phyloP scores from a whole-genome alignment of 37 sponge, comb jelly and placozoan species.

The Corticium candelabrum region DNA sequence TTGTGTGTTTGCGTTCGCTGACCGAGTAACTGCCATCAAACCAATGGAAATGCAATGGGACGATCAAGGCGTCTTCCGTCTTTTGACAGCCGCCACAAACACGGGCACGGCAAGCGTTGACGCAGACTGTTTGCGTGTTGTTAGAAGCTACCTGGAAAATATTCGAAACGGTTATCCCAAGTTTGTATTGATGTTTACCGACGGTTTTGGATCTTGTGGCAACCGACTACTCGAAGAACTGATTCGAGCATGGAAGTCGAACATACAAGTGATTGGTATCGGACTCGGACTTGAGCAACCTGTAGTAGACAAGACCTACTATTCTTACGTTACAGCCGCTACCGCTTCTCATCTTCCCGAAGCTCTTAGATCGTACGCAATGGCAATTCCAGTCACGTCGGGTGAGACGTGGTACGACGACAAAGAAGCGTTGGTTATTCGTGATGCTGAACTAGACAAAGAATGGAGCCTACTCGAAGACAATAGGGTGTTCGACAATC shows the following conservation, averaged over 20 bases:
- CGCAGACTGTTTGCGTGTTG: background rate
- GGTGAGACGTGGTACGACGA: background rate
- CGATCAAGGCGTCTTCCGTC: background rate
- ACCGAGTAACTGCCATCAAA: background rate
- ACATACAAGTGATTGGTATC: background rate
- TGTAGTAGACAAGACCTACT: background rate
- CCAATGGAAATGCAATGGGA: background rate
- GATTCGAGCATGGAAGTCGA: background rate
- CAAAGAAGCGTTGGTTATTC: background rate
- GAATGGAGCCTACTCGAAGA: background rate
- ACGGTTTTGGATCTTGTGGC: background rate
- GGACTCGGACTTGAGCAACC: background rate
- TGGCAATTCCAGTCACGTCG: background rate
- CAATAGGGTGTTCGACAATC: background rate
- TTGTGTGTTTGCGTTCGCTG: background rate
- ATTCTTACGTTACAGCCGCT: constrained; percentile 1
- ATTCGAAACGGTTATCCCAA: background rate
- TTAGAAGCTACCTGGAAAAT: background rate
- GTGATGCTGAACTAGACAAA: background rate
- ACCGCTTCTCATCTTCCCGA: background rate
- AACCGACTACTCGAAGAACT: background rate
- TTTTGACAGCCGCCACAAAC: background rate
- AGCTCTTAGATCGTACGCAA: background rate
- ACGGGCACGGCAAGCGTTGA: background rate
- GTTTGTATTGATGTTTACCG: background rate